These are phyloP conservation scores for Acanthosepion esculentum DNA, from an alignment of 2,888 invertebrate species.

Conservation along the genomic window DNA sequence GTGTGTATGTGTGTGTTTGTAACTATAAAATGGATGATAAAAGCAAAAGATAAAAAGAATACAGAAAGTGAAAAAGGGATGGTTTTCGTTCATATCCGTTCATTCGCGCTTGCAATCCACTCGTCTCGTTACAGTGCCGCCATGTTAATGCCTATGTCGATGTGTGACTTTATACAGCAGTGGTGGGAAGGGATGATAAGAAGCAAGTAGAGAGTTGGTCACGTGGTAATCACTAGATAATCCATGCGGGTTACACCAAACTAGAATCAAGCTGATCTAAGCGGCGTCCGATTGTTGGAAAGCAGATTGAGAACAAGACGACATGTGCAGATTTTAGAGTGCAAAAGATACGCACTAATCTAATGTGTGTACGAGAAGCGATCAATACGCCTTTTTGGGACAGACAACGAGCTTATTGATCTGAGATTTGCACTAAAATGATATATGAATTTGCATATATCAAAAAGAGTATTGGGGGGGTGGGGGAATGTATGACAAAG, in stretches of 20 bases:
- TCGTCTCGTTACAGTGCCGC: neutral
- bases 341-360: neutral
- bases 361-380: neutral
- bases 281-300: neutral
- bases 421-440: too few relatives aligned
- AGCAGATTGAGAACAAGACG: neutral
- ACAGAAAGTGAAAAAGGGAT: too few relatives aligned
- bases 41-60: too few relatives aligned
- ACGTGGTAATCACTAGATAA: neutral
- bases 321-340: too few relatives aligned
- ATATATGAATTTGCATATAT: too few relatives aligned
- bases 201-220: neutral
- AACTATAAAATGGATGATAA: neutral
- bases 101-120: too few relatives aligned
- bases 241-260: neutral
- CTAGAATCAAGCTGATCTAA: neutral
- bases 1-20: too few relatives aligned
- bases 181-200: neutral
- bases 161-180: neutral
- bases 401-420: too few relatives aligned
- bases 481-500: too few relatives aligned
- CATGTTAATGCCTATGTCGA: neutral
- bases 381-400: neutral
- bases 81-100: too few relatives aligned
- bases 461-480: too few relatives aligned